These are phyloP conservation scores for Lytechinus pictus DNA, from an alignment of 35 echinoderm and acorn worm genomes.

Conservation along the genomic window DNA sequence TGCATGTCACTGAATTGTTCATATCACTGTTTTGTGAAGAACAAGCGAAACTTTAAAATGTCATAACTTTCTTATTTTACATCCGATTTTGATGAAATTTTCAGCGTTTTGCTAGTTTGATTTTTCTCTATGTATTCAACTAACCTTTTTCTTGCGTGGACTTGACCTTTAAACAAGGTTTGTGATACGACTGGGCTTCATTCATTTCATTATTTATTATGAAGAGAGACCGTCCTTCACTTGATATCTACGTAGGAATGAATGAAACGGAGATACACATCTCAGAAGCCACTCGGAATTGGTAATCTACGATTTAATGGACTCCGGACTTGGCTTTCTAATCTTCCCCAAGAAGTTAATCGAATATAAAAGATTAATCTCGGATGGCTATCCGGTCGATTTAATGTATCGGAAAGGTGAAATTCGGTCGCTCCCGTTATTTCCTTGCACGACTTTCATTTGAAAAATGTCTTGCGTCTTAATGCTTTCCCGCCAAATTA, in stretches of 20 bases:
- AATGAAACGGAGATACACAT: not conserved
- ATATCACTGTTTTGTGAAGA: too few species aligned
- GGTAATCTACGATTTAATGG: not conserved
- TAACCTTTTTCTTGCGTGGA: too few species aligned
- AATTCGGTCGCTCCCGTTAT: not conserved
- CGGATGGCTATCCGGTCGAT: not conserved
- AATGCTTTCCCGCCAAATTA: slow-evolving; percentile 15
- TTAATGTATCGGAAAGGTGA: not conserved
- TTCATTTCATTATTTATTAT: too few species aligned
- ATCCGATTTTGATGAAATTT: too few species aligned
- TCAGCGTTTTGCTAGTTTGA: too few species aligned
- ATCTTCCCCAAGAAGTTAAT: not conserved
- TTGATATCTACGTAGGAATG: not conserved
- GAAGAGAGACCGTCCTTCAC: not conserved
- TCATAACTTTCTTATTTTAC: too few species aligned
- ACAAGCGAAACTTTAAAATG: too few species aligned
- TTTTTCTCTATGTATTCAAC: too few species aligned
- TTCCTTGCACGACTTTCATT: not conserved
- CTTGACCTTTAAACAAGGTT: too few species aligned
- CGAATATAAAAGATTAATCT: not conserved
- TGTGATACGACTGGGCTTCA: too few species aligned
- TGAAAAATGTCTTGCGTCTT: not conserved
- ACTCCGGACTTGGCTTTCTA: not conserved
- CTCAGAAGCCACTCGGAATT: not conserved
- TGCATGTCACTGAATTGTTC: too few species aligned